phyloP scores from a whole-genome alignment of 2,113 vertebrate species.

The Hyla sarda region DNA sequence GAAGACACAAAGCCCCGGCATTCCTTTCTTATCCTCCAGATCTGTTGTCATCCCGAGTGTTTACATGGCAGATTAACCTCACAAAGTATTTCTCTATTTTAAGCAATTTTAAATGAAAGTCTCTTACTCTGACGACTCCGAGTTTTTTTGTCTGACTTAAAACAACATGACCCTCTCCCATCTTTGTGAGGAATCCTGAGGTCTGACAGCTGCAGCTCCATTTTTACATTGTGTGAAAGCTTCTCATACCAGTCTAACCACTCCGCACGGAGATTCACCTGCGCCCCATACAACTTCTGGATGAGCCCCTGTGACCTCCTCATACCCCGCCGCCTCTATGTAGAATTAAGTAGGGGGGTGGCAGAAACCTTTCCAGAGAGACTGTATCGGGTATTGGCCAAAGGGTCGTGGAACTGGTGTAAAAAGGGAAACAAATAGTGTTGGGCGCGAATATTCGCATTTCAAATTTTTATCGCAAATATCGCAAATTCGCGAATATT shows the following conservation, averaged over 20 bases:
- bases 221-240: neutral
- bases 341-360: no score
- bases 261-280: neutral
- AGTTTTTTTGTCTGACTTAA: constrained; percentile 52
- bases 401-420: no score
- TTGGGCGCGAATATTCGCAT: no score
- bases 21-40: constrained; percentile 36
- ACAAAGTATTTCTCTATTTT: constrained; percentile 45
- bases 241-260: constrained; percentile 17
- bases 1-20: neutral
- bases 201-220: constrained; percentile 37
- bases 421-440: no score
- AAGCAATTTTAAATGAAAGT: constrained; percentile 38
- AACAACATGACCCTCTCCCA: constrained; percentile 34
- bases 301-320: neutral
- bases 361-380: no score
- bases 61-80: constrained; percentile 44
- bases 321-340: neutral
- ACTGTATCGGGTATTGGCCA: no score
- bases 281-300: neutral
- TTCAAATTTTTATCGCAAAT: no score
- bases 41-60: constrained; percentile 38
- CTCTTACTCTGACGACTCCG: constrained; percentile 39
- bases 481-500: no score
- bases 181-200: constrained; percentile 21